Conservation (phyloP, 2,113 vertebrate genomes). For the Cyanoramphus novaezelandiae region DNA sequence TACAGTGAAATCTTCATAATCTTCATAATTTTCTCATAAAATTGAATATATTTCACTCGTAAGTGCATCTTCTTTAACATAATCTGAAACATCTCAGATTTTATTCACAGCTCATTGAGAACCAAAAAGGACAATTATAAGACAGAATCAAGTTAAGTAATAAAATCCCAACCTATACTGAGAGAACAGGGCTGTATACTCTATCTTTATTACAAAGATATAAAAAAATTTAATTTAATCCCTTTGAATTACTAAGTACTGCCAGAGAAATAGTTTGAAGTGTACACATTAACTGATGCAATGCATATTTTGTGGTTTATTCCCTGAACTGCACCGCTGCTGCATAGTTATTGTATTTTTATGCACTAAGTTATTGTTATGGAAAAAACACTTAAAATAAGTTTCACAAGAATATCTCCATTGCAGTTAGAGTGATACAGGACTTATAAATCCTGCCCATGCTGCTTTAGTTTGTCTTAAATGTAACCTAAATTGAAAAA, state of each 20-base stretch:
- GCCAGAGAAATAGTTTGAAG: neutral
- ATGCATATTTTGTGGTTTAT: slow-evolving; percentile 24
- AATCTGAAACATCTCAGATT: slow-evolving; percentile 24
- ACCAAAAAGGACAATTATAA: slow-evolving; percentile 33
- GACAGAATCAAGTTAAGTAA: neutral
- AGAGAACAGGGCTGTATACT: neutral
- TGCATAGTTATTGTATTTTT: slow-evolving; percentile 22
- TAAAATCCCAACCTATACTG: slow-evolving; percentile 12
- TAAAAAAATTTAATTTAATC: slow-evolving; percentile 46
- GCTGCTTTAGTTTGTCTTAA: neutral
- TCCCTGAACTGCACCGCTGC: neutral
- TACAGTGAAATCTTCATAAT: slow-evolving; percentile 23
- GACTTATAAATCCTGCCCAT: neutral
- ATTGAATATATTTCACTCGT: neutral
- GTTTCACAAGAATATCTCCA: neutral
- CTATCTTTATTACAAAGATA: slow-evolving; percentile 17
- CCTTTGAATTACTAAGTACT: slow-evolving; percentile 26
- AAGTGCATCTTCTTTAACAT: neutral
- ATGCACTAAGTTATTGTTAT: neutral
- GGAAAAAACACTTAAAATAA: neutral
- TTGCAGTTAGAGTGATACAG: neutral
- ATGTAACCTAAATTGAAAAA: neutral
- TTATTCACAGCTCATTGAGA: slow-evolving; percentile 46
- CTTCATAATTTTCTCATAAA: slow-evolving; percentile 16
- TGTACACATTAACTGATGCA: neutral